phyloP scores from a whole-genome alignment of 2,888 invertebrate genomes.

The Drosophila bunnanda region DNA sequence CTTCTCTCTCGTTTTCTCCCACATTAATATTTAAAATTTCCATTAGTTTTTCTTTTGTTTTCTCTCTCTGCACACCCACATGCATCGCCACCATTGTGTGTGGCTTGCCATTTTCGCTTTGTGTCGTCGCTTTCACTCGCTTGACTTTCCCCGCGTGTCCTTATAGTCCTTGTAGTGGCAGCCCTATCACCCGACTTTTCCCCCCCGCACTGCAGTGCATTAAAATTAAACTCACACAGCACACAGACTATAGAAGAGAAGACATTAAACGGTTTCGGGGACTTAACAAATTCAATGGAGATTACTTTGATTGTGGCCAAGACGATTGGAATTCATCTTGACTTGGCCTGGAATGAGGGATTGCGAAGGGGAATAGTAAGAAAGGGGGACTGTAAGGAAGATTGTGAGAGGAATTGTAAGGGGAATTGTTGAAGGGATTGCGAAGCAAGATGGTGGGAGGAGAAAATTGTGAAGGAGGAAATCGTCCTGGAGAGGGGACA shows the following conservation, averaged over 20 bases:
- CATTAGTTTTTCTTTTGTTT: background rate
- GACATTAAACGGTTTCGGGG: slow-evolving; percentile 28
- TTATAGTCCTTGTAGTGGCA: slow-evolving; percentile 15
- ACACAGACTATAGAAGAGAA: background rate
- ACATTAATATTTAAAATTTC: background rate
- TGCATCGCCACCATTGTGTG: slow-evolving; percentile 17
- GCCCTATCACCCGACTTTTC: slow-evolving; percentile 7
- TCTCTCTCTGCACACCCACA: slow-evolving; percentile 15
- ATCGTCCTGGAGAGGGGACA: background rate
- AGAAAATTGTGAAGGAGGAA: background rate
- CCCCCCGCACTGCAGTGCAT: slow-evolving; percentile 18
- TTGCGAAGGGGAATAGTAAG: background rate
- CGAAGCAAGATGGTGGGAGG: background rate
- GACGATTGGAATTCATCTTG: slow-evolving; percentile 9
- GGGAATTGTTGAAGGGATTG: background rate
- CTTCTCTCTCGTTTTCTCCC: background rate
- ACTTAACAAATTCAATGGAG: slow-evolving; percentile 39
- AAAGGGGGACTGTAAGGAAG: background rate
- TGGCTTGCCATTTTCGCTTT: slow-evolving; percentile 38
- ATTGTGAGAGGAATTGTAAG: background rate
- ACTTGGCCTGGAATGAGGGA: background rate
- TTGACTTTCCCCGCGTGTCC: slow-evolving; percentile 19
- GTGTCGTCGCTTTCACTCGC: slow-evolving; percentile 50
- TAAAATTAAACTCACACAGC: slow-evolving; percentile 34
- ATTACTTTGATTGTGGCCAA: slow-evolving; percentile 40